Evolutionary conservation across 2,113 vertebrate species (phyloP).

Genomic region (Redunca redunca): DNA sequence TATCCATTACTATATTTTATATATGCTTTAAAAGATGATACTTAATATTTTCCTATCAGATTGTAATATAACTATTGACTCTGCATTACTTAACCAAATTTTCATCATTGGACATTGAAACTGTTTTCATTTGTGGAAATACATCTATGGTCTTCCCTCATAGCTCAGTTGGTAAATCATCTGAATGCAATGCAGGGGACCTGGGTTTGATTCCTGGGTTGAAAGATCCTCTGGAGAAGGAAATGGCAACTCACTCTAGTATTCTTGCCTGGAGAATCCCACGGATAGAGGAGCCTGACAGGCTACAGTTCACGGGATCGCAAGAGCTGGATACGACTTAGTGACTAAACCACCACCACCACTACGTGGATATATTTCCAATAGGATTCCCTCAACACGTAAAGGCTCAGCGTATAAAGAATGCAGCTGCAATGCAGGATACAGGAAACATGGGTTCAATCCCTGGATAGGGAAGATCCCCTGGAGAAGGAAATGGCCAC

Average conservation of each 20-base stretch:
- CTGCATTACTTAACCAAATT: neutral
- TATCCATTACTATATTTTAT: neutral
- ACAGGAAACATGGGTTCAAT: neutral
- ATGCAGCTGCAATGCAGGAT: neutral
- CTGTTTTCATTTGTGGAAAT: neutral
- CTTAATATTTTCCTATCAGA: neutral
- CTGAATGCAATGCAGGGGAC: neutral
- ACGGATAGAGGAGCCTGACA: rapidly evolving
- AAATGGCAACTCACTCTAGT: neutral
- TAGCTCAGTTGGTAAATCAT: neutral
- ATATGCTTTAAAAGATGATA: neutral
- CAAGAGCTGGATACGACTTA: neutral
- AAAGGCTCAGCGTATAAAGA: neutral
- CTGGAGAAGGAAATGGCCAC: neutral
- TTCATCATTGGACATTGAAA: neutral
- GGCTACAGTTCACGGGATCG: rapidly evolving
- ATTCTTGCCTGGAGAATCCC: neutral
- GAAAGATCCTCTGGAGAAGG: neutral
- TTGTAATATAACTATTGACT: neutral
- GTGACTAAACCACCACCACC: neutral
- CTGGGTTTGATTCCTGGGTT: neutral
- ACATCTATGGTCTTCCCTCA: neutral
- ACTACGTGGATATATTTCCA: neutral
- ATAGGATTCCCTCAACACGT: neutral
- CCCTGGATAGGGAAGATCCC: neutral